Evolutionary conservation across 2,113 vertebrate genomes (phyloP).

Genomic region (Apodemus speciosus): DNA sequence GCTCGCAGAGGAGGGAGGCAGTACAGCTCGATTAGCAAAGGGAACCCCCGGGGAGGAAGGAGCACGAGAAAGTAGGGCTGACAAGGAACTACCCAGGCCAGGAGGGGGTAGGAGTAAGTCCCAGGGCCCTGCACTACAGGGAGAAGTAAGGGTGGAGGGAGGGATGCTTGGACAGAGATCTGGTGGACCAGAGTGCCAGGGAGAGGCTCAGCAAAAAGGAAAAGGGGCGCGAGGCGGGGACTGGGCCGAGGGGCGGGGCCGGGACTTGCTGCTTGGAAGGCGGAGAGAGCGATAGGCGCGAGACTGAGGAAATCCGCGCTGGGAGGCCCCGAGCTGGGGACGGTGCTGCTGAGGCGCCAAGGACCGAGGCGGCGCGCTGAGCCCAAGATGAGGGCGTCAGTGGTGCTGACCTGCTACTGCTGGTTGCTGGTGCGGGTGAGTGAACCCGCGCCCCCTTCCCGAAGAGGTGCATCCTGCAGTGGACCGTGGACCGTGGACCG

Average conservation of each 20-base stretch:
- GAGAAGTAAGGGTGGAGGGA: neutral
- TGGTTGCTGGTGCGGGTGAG: slow-evolving; percentile 77
- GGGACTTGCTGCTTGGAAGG: neutral
- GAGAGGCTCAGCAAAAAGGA: neutral
- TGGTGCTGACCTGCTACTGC: slow-evolving; percentile 73
- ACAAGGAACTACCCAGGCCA: neutral
- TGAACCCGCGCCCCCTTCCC: neutral
- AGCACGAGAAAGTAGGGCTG: neutral
- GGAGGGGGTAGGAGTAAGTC: too few relatives aligned
- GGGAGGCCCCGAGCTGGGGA: neutral
- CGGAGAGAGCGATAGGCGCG: neutral
- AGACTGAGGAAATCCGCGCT: neutral
- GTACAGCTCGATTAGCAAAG: neutral
- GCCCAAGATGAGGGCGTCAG: slow-evolving; percentile 63
- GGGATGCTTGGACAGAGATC: neutral
- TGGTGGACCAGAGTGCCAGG: neutral
- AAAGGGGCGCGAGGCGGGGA: neutral
- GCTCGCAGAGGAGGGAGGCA: too few relatives aligned
- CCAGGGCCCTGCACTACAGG: too few relatives aligned
- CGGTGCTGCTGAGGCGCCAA: neutral
- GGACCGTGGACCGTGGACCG: neutral
- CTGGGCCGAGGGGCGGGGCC: slow-evolving; percentile 6
- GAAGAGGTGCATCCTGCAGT: neutral
- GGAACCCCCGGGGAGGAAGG: neutral
- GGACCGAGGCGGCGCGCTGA: neutral